These are phyloP conservation scores for Spizaetus ornatus DNA, from an alignment of 2,113 vertebrate species.

Conservation along the genomic window DNA sequence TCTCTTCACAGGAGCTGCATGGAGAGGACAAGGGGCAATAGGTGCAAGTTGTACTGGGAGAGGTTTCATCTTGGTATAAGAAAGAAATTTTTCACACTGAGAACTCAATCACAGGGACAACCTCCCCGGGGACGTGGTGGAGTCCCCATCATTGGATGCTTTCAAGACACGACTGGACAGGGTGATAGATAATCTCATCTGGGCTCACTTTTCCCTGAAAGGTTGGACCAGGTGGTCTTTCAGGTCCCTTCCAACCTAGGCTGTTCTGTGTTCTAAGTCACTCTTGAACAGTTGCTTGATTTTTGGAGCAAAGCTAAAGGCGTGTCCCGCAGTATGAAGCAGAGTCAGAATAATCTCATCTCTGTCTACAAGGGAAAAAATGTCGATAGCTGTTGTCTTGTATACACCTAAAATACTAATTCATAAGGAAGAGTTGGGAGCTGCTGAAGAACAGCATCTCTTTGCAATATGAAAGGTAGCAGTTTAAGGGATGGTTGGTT, in stretches of 20 bases:
- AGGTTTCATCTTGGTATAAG: background rate
- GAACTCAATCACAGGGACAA: background rate
- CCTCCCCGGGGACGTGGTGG: background rate
- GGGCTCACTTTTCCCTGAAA: background rate
- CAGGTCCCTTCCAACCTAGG: background rate
- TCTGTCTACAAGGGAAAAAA: background rate
- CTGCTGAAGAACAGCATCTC: background rate
- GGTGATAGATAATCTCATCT: background rate
- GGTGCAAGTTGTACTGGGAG: background rate
- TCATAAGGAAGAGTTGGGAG: background rate
- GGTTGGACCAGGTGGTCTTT: background rate
- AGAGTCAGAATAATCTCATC: background rate
- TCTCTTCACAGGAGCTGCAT: background rate
- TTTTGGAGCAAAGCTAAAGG: background rate
- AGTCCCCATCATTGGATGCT: background rate
- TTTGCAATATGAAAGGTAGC: background rate
- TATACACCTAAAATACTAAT: background rate
- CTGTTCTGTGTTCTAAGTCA: background rate
- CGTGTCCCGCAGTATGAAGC: background rate
- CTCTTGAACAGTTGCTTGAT: background rate
- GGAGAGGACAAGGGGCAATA: background rate
- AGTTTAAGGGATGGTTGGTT: background rate
- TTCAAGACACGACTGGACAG: background rate
- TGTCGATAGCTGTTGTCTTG: background rate
- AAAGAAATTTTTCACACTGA: background rate